Evolutionary conservation across 2,888 invertebrate genomes (phyloP), one percentile per base, ranked within the genome.

Genomic region (Leptinotarsa juncta): DNA sequence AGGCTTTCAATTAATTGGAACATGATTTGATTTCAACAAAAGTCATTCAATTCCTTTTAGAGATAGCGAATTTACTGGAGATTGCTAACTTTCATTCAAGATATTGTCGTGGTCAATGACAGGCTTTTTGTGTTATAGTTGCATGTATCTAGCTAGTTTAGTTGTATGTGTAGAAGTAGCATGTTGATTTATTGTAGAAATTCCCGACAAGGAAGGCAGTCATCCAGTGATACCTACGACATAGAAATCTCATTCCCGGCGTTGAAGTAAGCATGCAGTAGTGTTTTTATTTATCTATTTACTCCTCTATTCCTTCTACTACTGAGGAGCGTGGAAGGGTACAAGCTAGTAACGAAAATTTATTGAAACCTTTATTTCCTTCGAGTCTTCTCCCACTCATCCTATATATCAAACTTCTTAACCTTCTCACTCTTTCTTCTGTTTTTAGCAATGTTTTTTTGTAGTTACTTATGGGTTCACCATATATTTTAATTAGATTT

Each of bases 191-290:
- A 85, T 87, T 91, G 90, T 92, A 94, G 93, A 93, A 90, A 90
- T 87, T 89, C 88, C 89, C 93, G 96, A 88, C 95, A 95, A 90
- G 94, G 94, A 88, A 92, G 95, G 86, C 95, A 95, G 90, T 95
- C 95, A 90, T 94, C 93, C 88, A 95, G 94, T 88, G 96, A 96
- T 89, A 96, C 96, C 84, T 97, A 97, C 91, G 94, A 92, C 90
- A 92, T 97, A 88, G 95, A 96, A 90, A 95, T 97, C 89, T 93
- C 95, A 87, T 96, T 96, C 93, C 96, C 96, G 87, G 94, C 96
- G 86, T 91, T 95, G 91, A 96, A 95, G 96, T 96, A 94, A 94
- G 92, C 86, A 87, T 85, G 75, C 66, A 65, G 71, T 73, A 70
- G 53, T 71, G 15, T 78, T 70, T 60, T 65, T 67, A 32, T 32